A percentile compares a stretch with the other conserved stretches of the same genome.
Conservation (phyloP, 2,888 invertebrate species). For the Polyploca ridens region DNA sequence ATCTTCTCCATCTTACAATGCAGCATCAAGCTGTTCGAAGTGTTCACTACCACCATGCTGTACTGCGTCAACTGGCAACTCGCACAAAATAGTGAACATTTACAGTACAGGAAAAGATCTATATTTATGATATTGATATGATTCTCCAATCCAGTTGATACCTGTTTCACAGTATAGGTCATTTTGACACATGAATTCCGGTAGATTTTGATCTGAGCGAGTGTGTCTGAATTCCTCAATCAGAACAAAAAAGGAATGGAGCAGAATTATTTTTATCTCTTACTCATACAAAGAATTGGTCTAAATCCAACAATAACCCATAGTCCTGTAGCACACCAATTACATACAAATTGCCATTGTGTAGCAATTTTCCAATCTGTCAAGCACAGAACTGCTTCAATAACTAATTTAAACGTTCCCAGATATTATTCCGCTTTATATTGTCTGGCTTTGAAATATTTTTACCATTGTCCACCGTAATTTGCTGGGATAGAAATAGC, state of each 20-base stretch:
- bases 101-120: background rate
- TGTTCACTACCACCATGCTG: too few relatives aligned
- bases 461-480: conserved; percentile 1
- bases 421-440: conserved; percentile 5
- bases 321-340: conserved; percentile 26
- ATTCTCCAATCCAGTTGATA: too few relatives aligned
- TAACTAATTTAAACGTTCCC: conserved; percentile 18
- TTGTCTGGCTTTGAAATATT: conserved; percentile 6
- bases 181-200: too few relatives aligned
- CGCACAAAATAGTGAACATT: background rate
- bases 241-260: background rate
- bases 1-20: too few relatives aligned
- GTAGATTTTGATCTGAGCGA: too few relatives aligned
- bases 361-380: conserved; percentile 41
- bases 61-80: too few relatives aligned
- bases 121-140: too few relatives aligned
- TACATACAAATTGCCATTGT: conserved; percentile 31
- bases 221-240: background rate
- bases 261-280: too few relatives aligned
- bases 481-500: background rate
- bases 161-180: too few relatives aligned
- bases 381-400: conserved; percentile 27
- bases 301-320: conserved; percentile 17
- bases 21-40: too few relatives aligned
- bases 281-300: background rate